Conservation (phyloP, 2,797 vertebrate genomes). For the Nyctalus aviator region DNA sequence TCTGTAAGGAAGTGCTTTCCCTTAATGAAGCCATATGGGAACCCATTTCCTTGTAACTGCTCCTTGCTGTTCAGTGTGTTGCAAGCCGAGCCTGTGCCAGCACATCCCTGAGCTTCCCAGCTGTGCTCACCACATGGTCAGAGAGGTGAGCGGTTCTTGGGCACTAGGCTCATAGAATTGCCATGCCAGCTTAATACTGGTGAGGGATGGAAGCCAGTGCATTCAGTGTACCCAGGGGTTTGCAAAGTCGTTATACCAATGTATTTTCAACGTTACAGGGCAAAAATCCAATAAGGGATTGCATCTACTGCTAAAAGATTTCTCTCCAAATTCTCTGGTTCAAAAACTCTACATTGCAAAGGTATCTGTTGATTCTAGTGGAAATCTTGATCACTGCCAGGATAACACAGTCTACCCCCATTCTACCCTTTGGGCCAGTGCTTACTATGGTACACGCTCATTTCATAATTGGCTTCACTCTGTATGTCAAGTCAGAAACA, state of each 20-base stretch:
- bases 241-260: background rate
- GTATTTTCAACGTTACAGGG: background rate
- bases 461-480: background rate
- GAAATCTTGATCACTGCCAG: background rate
- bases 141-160: background rate
- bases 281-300: background rate
- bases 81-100: background rate
- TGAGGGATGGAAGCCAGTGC: background rate
- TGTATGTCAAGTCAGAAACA: background rate
- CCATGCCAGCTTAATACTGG: background rate
- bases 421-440: background rate
- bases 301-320: background rate
- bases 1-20: background rate
- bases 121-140: background rate
- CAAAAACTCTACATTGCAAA: background rate
- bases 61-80: background rate
- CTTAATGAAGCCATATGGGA: background rate
- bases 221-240: background rate
- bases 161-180: background rate
- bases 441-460: fast-evolving
- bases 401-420: background rate
- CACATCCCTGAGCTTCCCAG: background rate
- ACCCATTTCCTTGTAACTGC: background rate
- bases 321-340: background rate
- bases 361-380: background rate